Conservation (phyloP, 2,888 invertebrate genomes). For the Apodemia hepburni region DNA sequence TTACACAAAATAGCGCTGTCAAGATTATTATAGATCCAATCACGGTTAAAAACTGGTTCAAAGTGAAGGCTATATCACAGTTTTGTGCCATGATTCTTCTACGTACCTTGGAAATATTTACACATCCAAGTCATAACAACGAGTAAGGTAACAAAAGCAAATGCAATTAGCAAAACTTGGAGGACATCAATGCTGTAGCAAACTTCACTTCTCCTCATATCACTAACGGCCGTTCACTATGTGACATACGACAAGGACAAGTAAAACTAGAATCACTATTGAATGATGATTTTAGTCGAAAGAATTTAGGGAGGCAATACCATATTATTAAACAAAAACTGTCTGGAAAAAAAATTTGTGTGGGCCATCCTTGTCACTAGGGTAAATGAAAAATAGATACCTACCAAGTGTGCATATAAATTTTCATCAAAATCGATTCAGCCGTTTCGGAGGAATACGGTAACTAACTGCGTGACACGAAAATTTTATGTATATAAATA, state of each 20-base stretch:
- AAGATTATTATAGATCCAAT: constrained; percentile 31
- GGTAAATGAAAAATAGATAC: too few species aligned
- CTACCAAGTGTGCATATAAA: too few species aligned
- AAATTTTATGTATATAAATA: too few species aligned
- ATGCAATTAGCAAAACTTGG: constrained; percentile 50
- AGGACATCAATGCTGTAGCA: constrained; percentile 48
- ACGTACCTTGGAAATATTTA: constrained; percentile 49
- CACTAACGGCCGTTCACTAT: constrained; percentile 47
- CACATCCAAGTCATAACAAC: constrained; percentile 62
- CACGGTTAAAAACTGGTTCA: constrained; percentile 26
- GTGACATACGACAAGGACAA: constrained; percentile 58
- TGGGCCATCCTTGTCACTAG: too few species aligned
- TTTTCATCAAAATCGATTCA: too few species aligned
- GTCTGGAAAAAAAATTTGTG: too few species aligned
- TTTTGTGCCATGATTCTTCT: constrained; percentile 19
- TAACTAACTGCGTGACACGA: too few species aligned
- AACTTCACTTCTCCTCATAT: constrained; percentile 25
- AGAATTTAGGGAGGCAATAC: too few species aligned
- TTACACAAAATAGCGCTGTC: constrained; percentile 26
- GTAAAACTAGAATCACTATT: constrained; percentile 50
- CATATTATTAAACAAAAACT: too few species aligned
- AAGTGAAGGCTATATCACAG: constrained; percentile 17
- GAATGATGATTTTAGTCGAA: too few species aligned
- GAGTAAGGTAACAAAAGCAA: constrained; percentile 53
- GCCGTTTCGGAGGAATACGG: too few species aligned